Base-by-base conservation (phyloP, 2,797 vertebrate species). In the Urosaurus nigricauda region DNA sequence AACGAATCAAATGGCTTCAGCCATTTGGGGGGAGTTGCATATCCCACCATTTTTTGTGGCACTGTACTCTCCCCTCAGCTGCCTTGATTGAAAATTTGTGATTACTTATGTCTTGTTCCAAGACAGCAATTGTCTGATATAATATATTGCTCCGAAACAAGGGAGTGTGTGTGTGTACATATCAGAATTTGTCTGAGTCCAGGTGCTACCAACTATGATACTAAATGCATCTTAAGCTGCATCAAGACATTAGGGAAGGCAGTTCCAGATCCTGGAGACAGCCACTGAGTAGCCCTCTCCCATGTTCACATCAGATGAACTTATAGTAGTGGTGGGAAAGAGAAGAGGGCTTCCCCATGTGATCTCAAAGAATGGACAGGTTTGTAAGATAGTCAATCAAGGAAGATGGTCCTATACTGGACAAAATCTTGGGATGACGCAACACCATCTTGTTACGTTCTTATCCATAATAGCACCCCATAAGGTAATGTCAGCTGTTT, bases 171-270 rank as follows among this genome's bases (percentile, higher is more conserved):
- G 32, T 35, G 32, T 86, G n/a, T 13, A 17, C 9, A 40, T 77
- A 19, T 13, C 87, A 89, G 73, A 85, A 87, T 84, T 85, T 92
- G 70, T 86, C 89, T 43, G 35, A n/a, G 65, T 90, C 60, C 74
- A 16, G 21, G 12, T 19, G 83, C 43, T 85, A 56, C 70, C 83
- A 74, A 35, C 53, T 78, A n/a, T 14, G 63, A 79, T 47, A 71
- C 71, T 90, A 35, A 0, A 5, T 81, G 79, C 53, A 88, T 9
- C 56, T 32, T 81, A 79, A 26, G 43, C 60, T 79, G 79, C 71
- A 91, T 88, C 60, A 37, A 26, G 17, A 35, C 60, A 65, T 89
- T 87, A 4, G 56, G 56, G 56, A 19, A 8, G 16, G 56, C 1
- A 58, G 56, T 58, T 19, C 56, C 56, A 58, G 56, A 58, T 4